Evolutionary conservation across 2,888 invertebrate genomes (phyloP).

Genomic region (Caenorhabditis virilis): DNA sequence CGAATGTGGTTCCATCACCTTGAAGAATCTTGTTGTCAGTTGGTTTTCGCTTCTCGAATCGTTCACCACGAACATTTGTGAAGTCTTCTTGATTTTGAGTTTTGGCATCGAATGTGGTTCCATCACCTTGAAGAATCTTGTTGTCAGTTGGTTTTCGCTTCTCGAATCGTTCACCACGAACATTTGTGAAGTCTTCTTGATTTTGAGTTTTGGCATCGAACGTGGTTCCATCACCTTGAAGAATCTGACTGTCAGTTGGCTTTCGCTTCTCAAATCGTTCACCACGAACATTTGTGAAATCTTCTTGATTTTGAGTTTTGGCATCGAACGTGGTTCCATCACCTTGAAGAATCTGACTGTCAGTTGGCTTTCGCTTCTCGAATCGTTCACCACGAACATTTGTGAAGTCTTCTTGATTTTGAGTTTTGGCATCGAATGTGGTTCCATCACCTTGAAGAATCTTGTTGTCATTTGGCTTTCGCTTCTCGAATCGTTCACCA

Average conservation of each 20-base stretch:
- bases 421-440: neutral
- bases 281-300: conserved; percentile 20
- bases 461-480: conserved; percentile 35
- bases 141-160: conserved; percentile 2
- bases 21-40: conserved; percentile 37
- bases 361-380: conserved; percentile 26
- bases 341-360: conserved; percentile 36
- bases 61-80: conserved; percentile 30
- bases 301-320: conserved; percentile 18
- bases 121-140: conserved; percentile 7
- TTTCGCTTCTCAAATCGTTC: conserved; percentile 24
- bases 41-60: conserved; percentile 33
- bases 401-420: conserved; percentile 15
- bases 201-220: neutral
- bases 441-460: conserved; percentile 21
- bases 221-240: conserved; percentile 2
- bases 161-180: conserved; percentile 5
- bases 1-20: conserved; percentile 12
- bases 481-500: conserved; percentile 47
- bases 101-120: conserved; percentile 2
- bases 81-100: conserved; percentile 7
- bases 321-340: conserved; percentile 23
- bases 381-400: neutral
- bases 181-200: conserved; percentile 2
- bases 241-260: neutral